Evolutionary conservation across 2,113 vertebrate genomes (phyloP).

Genomic region (Peromyscus californicus): DNA sequence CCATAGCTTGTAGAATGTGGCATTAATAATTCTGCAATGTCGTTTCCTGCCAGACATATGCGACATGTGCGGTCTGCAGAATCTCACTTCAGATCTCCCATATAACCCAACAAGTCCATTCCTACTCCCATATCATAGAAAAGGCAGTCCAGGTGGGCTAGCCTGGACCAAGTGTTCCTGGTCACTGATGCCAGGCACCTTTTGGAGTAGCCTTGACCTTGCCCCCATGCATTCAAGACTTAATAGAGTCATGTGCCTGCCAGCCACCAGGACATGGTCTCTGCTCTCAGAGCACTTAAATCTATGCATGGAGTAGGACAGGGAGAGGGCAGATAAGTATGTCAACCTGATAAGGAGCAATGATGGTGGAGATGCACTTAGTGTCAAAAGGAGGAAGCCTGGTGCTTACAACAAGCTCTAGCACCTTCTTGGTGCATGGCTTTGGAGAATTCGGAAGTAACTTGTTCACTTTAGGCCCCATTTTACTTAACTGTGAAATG

Average conservation of each 20-base stretch:
- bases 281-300: background rate
- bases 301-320: fast-evolving
- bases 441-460: background rate
- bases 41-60: background rate
- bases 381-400: background rate
- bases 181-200: fast-evolving
- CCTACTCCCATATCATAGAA: background rate
- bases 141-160: background rate
- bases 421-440: background rate
- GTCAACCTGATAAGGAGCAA: fast-evolving
- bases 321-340: background rate
- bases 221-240: background rate
- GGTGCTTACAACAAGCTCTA: background rate
- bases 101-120: fast-evolving
- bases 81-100: background rate
- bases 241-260: background rate
- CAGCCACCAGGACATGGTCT: background rate
- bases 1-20: fast-evolving
- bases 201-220: background rate
- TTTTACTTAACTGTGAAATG: background rate
- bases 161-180: background rate
- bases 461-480: background rate
- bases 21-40: background rate
- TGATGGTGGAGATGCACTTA: fast-evolving
- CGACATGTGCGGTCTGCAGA: background rate